These are phyloP conservation scores for Caenorhabditis wallacei DNA, from an alignment of 2,888 invertebrate species.

Conservation along the genomic window DNA sequence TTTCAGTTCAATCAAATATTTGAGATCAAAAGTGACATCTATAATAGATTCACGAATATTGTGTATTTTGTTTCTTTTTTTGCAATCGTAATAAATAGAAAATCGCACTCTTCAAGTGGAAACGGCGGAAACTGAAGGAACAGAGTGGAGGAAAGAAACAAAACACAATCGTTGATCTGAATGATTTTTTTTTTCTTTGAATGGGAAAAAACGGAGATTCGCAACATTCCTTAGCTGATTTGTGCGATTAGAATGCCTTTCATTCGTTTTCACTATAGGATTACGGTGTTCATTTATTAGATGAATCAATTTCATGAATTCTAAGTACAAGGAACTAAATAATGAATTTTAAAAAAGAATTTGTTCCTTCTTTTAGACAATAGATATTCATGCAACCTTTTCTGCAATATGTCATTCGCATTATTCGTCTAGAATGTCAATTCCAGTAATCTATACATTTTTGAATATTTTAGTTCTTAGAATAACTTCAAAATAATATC, in stretches of 20 bases:
- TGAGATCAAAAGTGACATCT: constrained; percentile 7
- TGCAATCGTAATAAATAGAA: background rate
- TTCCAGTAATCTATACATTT: background rate
- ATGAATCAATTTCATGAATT: background rate
- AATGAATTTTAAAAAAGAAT: background rate
- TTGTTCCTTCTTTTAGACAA: background rate
- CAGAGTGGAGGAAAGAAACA: constrained; percentile 27
- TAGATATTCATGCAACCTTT: constrained; percentile 3
- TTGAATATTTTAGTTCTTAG: background rate
- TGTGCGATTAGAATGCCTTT: background rate
- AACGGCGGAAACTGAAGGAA: constrained; percentile 24
- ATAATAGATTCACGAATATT: constrained; percentile 5
- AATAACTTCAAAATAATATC: background rate
- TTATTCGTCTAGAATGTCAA: constrained; percentile 18
- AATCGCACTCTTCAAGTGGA: constrained; percentile 38
- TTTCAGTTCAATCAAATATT: constrained; percentile 11
- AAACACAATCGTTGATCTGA: constrained; percentile 9
- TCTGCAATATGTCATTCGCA: constrained; percentile 28
- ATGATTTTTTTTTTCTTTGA: constrained; percentile 35
- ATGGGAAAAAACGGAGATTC: background rate
- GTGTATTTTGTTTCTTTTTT: constrained; percentile 34
- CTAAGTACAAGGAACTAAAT: background rate
- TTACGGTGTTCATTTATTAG: background rate
- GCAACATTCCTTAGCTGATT: constrained; percentile 18
- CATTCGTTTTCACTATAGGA: background rate